A percentile compares a stretch with the other conserved stretches of the same genome.
phyloP scores from a whole-genome alignment of 2,888 invertebrate genomes.

The Pseudolycoriella hygida region DNA sequence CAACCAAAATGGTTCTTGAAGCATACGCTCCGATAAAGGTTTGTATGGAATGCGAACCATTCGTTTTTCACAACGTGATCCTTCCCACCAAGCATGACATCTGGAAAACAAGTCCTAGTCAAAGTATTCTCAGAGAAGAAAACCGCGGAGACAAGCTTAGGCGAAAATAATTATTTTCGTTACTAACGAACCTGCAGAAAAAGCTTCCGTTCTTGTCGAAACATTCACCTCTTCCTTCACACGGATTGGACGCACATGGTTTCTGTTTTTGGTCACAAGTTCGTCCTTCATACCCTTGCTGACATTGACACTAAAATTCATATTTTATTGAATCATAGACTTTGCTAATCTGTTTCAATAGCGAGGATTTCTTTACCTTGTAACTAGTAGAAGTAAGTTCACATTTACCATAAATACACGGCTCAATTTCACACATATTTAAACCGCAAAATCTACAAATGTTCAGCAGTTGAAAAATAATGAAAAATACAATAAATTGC shows the following conservation, averaged over 20 bases:
- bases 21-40: constrained; percentile 60
- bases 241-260: constrained; percentile 55
- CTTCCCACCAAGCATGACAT: constrained; percentile 61
- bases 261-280: constrained; percentile 48
- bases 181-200: constrained; percentile 35
- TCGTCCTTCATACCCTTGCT: constrained; percentile 45
- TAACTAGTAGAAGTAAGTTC: constrained; percentile 27
- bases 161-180: not conserved
- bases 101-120: constrained; percentile 12
- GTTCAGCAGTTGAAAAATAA: constrained; percentile 4
- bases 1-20: constrained; percentile 79
- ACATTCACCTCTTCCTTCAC: constrained; percentile 58
- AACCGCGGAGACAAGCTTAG: too few species aligned
- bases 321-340: not conserved
- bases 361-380: too few species aligned
- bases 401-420: constrained; percentile 35
- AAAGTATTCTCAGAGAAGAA: too few species aligned
- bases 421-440: constrained; percentile 51
- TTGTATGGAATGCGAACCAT: constrained; percentile 52
- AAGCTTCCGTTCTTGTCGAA: constrained; percentile 46
- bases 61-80: constrained; percentile 47
- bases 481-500: not conserved
- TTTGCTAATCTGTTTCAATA: too few species aligned
- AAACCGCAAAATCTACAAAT: constrained; percentile 52
- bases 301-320: constrained; percentile 43